Evolutionary conservation across 2,797 vertebrate genomes (phyloP), one percentile per base, ranked within the genome.

Genomic region (Amniataba percoides): DNA sequence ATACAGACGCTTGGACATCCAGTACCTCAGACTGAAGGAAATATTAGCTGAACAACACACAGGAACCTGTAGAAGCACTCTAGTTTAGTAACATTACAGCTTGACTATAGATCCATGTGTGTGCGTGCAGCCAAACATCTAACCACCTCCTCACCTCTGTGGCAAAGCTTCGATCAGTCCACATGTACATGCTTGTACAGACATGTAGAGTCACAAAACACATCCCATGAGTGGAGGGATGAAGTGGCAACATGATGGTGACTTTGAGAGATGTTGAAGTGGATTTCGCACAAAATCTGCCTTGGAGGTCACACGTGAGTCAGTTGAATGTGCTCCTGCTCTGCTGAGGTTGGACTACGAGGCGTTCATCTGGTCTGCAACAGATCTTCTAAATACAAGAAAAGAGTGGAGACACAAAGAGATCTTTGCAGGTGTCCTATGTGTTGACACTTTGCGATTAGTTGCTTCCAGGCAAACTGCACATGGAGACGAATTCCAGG

Each of bases 31-130:
- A 65, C 60, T n/a, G 65, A 88, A 82, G 81, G 81, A 84, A 79
- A 80, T 68, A 75, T 74, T 60, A 58, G n/a, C 25, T 14, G 69
- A 74, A 71, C 58, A 75, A 76, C 84, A 72, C 78, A 60, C 43
- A 56, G 61, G 49, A 85, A 86, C 71, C 62, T 65, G 71, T 64
- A 66, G 81, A 60, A 72, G 74, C 16, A 15, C 83, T 77, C 74
- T 77, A 65, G 71, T 70, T 74, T 68, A 88, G 75, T 80, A 91
- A 85, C 85, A 83, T 89, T 81, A 73, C 82, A 85, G 58, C 83
- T 77, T 79, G 61, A 79, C 86, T 88, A 78, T 80, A 85, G 69
- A 78, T 81, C 65, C 85, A 63, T 45, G 19, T 72, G 11, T 74
- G 49, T 78, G 67, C 72, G 74, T 85, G 71, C 74, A 77, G 60